Evolutionary conservation across 53 echinoderm and acorn worm species (phyloP).

Genomic region (Astropecten irregularis): DNA sequence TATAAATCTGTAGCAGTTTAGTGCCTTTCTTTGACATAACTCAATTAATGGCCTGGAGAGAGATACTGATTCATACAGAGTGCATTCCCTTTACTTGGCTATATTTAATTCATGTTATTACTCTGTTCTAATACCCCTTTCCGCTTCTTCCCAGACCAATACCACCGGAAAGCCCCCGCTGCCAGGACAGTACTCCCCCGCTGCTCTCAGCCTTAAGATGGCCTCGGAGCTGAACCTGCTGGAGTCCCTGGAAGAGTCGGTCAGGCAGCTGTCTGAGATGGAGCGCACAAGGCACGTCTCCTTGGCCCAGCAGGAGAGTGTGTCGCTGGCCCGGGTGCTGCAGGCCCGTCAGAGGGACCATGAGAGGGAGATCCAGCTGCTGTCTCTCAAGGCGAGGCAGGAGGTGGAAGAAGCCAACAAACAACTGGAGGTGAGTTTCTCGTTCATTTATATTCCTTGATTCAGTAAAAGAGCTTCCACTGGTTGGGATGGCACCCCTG

Average conservation of each 20-base stretch:
- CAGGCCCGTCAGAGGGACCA: slow-evolving; percentile 83
- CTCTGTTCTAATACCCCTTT: too few relatives aligned
- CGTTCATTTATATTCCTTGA: neutral
- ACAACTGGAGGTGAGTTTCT: slow-evolving; percentile 62
- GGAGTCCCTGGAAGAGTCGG: slow-evolving; percentile 86
- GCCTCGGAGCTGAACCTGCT: slow-evolving; percentile 91
- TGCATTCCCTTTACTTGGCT: too few relatives aligned
- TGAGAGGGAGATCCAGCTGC: slow-evolving; percentile 83
- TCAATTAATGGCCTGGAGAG: too few relatives aligned
- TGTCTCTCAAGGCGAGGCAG: slow-evolving; percentile 85
- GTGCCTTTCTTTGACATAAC: too few relatives aligned
- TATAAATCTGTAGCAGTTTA: too few relatives aligned
- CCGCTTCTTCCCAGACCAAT: too few relatives aligned
- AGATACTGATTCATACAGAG: too few relatives aligned
- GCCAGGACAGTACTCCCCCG: slow-evolving; percentile 70
- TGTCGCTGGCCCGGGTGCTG: slow-evolving; percentile 85
- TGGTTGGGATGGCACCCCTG: too few relatives aligned
- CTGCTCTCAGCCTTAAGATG: slow-evolving; percentile 91
- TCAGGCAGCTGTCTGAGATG: slow-evolving; percentile 81
- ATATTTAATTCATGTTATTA: too few relatives aligned
- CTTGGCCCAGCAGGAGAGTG: slow-evolving; percentile 87
- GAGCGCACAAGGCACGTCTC: slow-evolving; percentile 82
- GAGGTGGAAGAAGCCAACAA: slow-evolving; percentile 90
- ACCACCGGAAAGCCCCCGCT: slow-evolving; percentile 8
- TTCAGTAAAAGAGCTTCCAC: neutral